Evolutionary conservation across 2,113 vertebrate genomes (phyloP).

Genomic region (Hydropotes inermis): DNA sequence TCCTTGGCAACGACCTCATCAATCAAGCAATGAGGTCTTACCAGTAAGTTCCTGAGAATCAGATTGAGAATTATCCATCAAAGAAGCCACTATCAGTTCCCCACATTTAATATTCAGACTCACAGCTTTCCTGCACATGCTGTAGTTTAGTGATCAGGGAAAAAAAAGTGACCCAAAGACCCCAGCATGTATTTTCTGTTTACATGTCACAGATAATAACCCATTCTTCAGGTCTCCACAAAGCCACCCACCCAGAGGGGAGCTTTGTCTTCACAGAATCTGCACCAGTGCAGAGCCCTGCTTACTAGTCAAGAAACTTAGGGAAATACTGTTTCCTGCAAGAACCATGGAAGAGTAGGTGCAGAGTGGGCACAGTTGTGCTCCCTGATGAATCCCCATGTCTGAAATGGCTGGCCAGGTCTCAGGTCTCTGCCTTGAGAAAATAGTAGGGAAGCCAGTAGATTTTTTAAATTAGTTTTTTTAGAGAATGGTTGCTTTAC

Average conservation of each 20-base stretch:
- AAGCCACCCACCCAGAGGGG: not conserved
- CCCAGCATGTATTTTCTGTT: not conserved
- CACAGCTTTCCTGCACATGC: not conserved
- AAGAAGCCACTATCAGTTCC: not conserved
- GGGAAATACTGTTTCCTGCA: not conserved
- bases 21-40: not conserved
- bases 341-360: not conserved
- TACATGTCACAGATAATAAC: not conserved
- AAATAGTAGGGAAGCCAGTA: not conserved
- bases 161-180: not conserved
- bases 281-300: not conserved
- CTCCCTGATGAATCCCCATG: not conserved
- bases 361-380: not conserved
- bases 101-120: not conserved
- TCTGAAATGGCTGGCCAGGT: not conserved
- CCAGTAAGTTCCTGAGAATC: not conserved
- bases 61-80: not conserved
- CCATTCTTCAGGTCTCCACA: not conserved
- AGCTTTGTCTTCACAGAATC: not conserved
- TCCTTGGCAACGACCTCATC: not conserved
- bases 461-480: not conserved
- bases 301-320: not conserved
- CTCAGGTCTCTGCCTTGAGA: not conserved
- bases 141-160: not conserved
- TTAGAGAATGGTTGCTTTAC: not conserved